phyloP scores from a whole-genome alignment of 2,888 invertebrate species.

The Capitulum mitella region DNA sequence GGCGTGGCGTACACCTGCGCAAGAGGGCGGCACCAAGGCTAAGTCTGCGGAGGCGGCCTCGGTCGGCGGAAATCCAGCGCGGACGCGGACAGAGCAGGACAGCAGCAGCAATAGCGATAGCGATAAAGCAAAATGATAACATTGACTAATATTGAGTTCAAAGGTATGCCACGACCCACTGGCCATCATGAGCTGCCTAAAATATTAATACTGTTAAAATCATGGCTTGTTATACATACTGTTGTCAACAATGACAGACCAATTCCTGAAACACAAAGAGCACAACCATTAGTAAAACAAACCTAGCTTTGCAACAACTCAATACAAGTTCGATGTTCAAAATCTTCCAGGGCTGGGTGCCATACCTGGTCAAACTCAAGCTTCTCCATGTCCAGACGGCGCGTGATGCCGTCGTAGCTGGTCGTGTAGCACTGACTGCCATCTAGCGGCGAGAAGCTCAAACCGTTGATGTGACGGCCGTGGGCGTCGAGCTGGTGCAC shows the following conservation, averaged over 20 bases:
- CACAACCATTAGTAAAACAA: no score
- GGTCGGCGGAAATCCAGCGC: neutral
- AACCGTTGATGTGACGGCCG: neutral
- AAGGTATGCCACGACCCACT: no score
- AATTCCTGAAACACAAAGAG: no score
- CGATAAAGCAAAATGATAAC: no score
- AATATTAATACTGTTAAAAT: no score
- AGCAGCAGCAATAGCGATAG: neutral
- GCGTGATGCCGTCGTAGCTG: constrained; percentile 45
- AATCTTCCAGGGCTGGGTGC: no score
- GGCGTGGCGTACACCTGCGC: neutral
- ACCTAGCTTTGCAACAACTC: no score
- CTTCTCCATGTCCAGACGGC: constrained; percentile 43
- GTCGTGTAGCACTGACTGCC: constrained; percentile 36
- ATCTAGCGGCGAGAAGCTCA: neutral
- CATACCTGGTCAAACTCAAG: constrained; percentile 31
- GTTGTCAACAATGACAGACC: no score
- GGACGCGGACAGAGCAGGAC: neutral
- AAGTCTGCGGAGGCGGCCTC: neutral
- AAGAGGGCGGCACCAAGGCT: neutral
- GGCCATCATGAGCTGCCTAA: no score
- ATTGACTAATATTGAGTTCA: no score
- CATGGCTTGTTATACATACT: no score
- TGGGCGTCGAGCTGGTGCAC: neutral
- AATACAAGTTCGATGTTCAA: no score